Base-by-base conservation (phyloP, 2,888 invertebrate genomes). In the Morpho deidamia region DNA sequence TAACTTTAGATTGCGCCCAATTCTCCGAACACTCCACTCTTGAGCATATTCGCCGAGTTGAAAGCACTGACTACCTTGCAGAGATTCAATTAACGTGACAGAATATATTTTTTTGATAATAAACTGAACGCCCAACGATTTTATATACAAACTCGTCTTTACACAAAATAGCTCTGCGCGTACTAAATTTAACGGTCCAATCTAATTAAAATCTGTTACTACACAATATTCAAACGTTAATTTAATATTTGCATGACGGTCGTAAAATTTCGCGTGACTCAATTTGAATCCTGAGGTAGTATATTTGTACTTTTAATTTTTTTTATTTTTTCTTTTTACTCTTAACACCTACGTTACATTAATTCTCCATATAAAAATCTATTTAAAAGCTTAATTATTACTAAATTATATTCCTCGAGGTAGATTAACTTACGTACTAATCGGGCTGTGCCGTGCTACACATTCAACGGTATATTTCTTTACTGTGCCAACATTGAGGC, bases 241-340 rank as follows among this genome's bases (percentile, higher is more conserved):
- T 67, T 66, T 64, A 65, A 70, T 65, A 74, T 61, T 65, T 75
- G 71, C 60, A 69, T 63, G 64, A 72, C 68, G 69, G 66, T 72
- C 67, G 69, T 68, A 71, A 56, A 70, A 69, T 66, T 70, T 69
- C 67, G 68, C 72, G 67, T 74, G 68, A 76, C 76, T 76, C 71
- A 70, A 74, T 66, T 80, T 88, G 90, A 90, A 90, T 85, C 86
- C 86, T 88, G 90, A 90, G 90, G 90, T 90, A 90, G 90, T 72
- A 78, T 81, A 81, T 87, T 89, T 90, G 90, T 90, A 90, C 89
- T 90, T 85, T 76, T 74, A 42, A 45, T 71, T 70, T 78, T 76
- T 69, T 73, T 79, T 82, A 76, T 78, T 76, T 81, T 78, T 78
- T 75, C 80, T 75, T 77, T 76, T 78, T 75, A 77, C 69, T 65